A percentile compares a stretch with the other conserved stretches of the same genome.
phyloP scores from a whole-genome alignment of 2,888 invertebrate species.

The Calliopum simillimum region DNA sequence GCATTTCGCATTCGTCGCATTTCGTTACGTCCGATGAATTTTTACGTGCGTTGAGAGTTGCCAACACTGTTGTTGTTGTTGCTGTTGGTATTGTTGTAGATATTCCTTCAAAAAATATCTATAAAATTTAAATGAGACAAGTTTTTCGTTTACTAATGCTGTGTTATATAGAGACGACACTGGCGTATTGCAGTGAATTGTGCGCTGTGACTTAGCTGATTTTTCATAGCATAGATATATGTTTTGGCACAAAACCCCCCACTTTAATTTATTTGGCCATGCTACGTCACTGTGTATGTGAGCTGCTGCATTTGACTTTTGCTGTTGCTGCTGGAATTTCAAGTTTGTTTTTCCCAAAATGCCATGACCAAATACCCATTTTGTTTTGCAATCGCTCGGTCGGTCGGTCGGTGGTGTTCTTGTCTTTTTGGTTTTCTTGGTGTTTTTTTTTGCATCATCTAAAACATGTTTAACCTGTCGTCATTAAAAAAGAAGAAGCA shows the following conservation, averaged over 20 bases:
- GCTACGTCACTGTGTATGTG: not conserved
- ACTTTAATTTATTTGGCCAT: not conserved
- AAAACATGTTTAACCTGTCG: constrained; percentile 15
- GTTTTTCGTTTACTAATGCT: constrained; percentile 13
- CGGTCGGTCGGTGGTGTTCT: too few species aligned
- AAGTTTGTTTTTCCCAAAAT: constrained; percentile 65
- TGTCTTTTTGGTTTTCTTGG: not conserved
- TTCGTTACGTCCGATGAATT: constrained; percentile 19
- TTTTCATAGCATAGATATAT: too few species aligned
- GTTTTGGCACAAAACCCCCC: too few species aligned
- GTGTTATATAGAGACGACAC: too few species aligned
- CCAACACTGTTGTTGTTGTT: too few species aligned
- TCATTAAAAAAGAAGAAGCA: constrained; percentile 47
- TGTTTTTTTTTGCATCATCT: not conserved
- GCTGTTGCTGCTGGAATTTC: constrained; percentile 59
- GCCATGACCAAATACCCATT: constrained; percentile 56
- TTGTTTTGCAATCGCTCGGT: too few species aligned
- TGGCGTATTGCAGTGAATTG: too few species aligned
- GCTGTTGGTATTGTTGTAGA: not conserved
- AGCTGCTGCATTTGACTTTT: constrained; percentile 29
- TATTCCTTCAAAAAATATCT: constrained; percentile 3
- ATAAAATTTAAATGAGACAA: constrained; percentile 31
- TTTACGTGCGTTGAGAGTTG: not conserved
- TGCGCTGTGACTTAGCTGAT: too few species aligned
- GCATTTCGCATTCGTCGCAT: constrained; percentile 14